Base-by-base conservation (phyloP, 2,797 vertebrate species). In the Gymnothorax reevesii region DNA sequence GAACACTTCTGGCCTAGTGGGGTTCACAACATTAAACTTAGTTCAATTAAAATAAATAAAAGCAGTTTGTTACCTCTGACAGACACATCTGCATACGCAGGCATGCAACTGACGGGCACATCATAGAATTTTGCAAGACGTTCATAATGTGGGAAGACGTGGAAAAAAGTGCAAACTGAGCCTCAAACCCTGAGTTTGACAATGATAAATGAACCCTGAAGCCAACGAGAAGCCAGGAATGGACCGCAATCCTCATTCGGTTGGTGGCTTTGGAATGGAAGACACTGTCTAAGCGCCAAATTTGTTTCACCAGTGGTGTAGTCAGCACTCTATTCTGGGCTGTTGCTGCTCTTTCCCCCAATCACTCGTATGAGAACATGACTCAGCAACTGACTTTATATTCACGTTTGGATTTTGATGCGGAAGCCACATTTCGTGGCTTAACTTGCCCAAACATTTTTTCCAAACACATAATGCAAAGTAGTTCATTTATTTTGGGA, bases 111-210 rank as follows among this genome's bases (percentile, higher is more conserved):
- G 52, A 6, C 52, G 10, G 7, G 10, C 77, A 55, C 49, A 33
- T 20, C 10, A 4, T 52, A 22, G 52, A 7, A 80, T n/a, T 12
- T 0, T 27, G 42, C 77, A 22, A 52, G 7, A 52, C 42, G 52
- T 80, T 55, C 77, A n/a, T 42, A 17, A 55, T 4, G 0, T 4
- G 77, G 49, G 55, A 80, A 80, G 49, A 80, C 49, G 12, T n/a
- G 15, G 52, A 55, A 80, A 73, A 27, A 55, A 80, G 52, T 22
- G 49, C 77, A 22, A 80, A 55, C 20, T n/a, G 77, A 80, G 77
- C 6, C 52, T 55, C 77, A 20, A 80, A 55, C 52, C 77, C 77
- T 22, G 77, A 80, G 77, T n/a, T 52, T 54, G 77, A 80, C 77
- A 55, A 52, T n/a, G 77, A 80, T 10, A 20, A 80, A 54, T 80